Percentiles rank a stretch among this genome's conserved stretches.
These are phyloP conservation scores for Epistrophella euchroma DNA, from an alignment of 2,888 invertebrate species.

Conservation along the genomic window DNA sequence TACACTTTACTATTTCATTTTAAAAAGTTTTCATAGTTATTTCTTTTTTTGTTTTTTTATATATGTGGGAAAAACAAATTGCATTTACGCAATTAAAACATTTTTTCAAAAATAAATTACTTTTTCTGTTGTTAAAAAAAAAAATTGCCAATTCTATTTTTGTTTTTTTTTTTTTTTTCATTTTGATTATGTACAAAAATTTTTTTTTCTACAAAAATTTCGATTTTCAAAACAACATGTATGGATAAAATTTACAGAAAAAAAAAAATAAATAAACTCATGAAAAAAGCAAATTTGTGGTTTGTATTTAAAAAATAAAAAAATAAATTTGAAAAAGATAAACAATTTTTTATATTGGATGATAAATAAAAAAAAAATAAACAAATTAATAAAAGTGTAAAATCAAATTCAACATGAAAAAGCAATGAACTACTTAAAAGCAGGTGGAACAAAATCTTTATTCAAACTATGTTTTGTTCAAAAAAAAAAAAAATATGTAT, in stretches of 20 bases:
- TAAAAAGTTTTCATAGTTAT: constrained; percentile 51
- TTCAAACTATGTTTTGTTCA: constrained; percentile 43
- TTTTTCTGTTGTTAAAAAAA: constrained; percentile 62
- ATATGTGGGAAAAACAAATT: constrained; percentile 83
- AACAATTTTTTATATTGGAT: constrained; percentile 35
- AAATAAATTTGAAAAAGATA: constrained; percentile 20
- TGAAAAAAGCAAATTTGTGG: constrained; percentile 33
- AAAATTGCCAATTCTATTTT: constrained; percentile 70
- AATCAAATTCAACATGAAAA: constrained; percentile 65
- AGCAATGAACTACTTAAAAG: constrained; percentile 73
- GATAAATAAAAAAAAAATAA: constrained; percentile 39
- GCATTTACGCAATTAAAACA: constrained; percentile 83
- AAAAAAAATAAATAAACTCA: constrained; percentile 33
- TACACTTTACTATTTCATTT: constrained; percentile 56
- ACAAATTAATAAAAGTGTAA: constrained; percentile 43
- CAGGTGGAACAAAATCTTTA: constrained; percentile 50
- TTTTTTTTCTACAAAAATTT: constrained; percentile 57
- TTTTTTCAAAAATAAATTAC: constrained; percentile 70
- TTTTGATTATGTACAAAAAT: constrained; percentile 72
- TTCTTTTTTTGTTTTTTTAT: constrained; percentile 1
- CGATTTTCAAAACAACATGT: constrained; percentile 59
- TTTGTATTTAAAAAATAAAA: constrained; percentile 27
- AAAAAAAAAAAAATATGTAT: constrained; percentile 63
- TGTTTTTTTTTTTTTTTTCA: constrained; percentile 10
- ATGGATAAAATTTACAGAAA: constrained; percentile 43